These are phyloP conservation scores for Aerospiza tachiro DNA, from an alignment of 2,797 vertebrate species.

Conservation along the genomic window DNA sequence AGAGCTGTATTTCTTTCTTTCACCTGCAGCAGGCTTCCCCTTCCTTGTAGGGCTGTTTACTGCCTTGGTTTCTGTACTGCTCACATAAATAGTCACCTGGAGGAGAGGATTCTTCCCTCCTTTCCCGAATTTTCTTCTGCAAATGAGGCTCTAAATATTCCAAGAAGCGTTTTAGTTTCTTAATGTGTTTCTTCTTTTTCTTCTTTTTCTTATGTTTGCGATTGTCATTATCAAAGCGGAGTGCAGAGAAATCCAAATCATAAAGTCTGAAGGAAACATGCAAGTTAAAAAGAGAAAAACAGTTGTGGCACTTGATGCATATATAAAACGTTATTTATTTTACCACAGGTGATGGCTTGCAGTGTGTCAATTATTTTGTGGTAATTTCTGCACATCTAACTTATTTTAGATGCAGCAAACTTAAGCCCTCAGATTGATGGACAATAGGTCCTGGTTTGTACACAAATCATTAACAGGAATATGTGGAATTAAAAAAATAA, in stretches of 20 bases:
- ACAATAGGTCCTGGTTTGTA: not conserved
- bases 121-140: constrained; percentile 36
- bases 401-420: not conserved
- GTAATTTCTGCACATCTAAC: not conserved
- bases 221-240: constrained; percentile 73
- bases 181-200: constrained; percentile 78
- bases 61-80: constrained; percentile 28
- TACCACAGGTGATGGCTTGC: constrained; percentile 15
- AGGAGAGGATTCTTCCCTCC: not conserved
- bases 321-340: constrained; percentile 12
- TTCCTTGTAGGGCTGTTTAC: not conserved
- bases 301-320: constrained; percentile 31
- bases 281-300: constrained; percentile 32
- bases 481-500: not conserved
- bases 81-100: constrained; percentile 13
- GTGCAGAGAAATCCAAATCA: constrained; percentile 76
- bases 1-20: constrained; percentile 43
- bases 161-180: constrained; percentile 62
- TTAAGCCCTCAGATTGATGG: not conserved
- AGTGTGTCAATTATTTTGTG: not conserved
- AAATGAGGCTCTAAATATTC: constrained; percentile 7
- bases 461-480: not conserved
- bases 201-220: constrained; percentile 85
- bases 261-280: constrained; percentile 64
- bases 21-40: constrained; percentile 17